These are phyloP conservation scores for Chunga burmeisteri DNA, from an alignment of 2,113 vertebrate genomes.

Conservation along the genomic window DNA sequence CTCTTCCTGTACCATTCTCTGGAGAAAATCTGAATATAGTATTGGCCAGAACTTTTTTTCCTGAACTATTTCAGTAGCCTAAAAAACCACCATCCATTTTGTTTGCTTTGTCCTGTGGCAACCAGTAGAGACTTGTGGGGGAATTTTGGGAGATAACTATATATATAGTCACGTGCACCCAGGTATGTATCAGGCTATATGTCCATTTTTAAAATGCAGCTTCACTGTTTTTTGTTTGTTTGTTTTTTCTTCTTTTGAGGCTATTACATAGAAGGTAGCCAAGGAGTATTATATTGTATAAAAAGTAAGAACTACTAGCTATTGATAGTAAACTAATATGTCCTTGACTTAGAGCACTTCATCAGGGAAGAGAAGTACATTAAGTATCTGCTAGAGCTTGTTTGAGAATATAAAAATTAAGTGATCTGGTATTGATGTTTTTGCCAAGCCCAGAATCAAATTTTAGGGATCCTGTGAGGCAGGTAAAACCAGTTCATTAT, in stretches of 20 bases:
- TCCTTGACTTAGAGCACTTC: not conserved
- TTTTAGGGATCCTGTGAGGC: not conserved
- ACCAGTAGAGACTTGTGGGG: not conserved
- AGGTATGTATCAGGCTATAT: not conserved
- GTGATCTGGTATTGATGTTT: not conserved
- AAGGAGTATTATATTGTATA: not conserved
- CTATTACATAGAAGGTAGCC: not conserved
- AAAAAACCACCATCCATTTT: not conserved
- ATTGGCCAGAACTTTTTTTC: not conserved
- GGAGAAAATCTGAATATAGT: not conserved
- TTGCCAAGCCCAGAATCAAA: not conserved
- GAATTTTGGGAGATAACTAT: not conserved
- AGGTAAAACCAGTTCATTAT: not conserved
- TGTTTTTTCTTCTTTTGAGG: not conserved
- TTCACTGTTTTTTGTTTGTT: not conserved
- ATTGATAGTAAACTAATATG: not conserved
- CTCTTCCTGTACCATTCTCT: not conserved
- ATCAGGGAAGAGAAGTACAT: not conserved
- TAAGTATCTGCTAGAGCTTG: not conserved
- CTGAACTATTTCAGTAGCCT: not conserved
- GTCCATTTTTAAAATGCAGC: not conserved
- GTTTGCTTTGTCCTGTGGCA: not conserved
- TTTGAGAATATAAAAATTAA: not conserved
- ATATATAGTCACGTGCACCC: not conserved
- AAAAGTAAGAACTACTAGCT: not conserved